phyloP scores from a whole-genome alignment of 1,140 invertebrate species.

The Drosophila lowei region DNA sequence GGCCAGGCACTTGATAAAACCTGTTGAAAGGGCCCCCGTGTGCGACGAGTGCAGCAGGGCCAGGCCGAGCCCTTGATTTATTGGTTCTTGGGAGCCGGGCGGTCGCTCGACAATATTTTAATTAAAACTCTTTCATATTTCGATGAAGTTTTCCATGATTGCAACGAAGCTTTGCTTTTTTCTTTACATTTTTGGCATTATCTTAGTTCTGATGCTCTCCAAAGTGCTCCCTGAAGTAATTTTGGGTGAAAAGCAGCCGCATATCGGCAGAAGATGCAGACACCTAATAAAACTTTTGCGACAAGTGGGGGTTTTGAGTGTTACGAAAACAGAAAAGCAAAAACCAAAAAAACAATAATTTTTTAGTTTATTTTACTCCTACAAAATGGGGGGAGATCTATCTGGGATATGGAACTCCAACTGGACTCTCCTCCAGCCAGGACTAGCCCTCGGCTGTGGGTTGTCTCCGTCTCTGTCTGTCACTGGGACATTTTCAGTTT shows the following conservation, averaged over 20 bases:
- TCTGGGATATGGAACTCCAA: slow-evolving; percentile 13
- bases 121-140: slow-evolving; percentile 68
- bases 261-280: slow-evolving; percentile 76
- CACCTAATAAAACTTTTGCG: slow-evolving; percentile 81
- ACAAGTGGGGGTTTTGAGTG: slow-evolving; percentile 70
- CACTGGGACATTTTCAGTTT: slow-evolving; percentile 76
- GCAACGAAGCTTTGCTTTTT: slow-evolving; percentile 17
- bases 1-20: slow-evolving; percentile 62
- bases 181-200: slow-evolving; percentile 25
- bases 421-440: not conserved
- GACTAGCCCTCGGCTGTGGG: slow-evolving; percentile 12
- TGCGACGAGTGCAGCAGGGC: slow-evolving; percentile 8
- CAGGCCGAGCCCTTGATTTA: slow-evolving; percentile 61
- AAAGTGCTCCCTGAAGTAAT: slow-evolving; percentile 66
- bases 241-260: slow-evolving; percentile 55
- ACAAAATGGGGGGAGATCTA: not conserved
- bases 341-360: slow-evolving; percentile 69
- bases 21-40: slow-evolving; percentile 62
- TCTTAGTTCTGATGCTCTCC: not conserved
- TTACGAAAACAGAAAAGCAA: slow-evolving; percentile 63
- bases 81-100: slow-evolving; percentile 41
- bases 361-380: slow-evolving; percentile 59
- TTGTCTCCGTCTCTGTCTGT: slow-evolving; percentile 35
- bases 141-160: slow-evolving; percentile 9
- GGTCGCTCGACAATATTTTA: slow-evolving; percentile 66